A percentile compares a stretch with the other conserved stretches of the same genome.
Evolutionary conservation across 1,140 invertebrate species (phyloP).

Genomic region (Bathynomus jamesi): DNA sequence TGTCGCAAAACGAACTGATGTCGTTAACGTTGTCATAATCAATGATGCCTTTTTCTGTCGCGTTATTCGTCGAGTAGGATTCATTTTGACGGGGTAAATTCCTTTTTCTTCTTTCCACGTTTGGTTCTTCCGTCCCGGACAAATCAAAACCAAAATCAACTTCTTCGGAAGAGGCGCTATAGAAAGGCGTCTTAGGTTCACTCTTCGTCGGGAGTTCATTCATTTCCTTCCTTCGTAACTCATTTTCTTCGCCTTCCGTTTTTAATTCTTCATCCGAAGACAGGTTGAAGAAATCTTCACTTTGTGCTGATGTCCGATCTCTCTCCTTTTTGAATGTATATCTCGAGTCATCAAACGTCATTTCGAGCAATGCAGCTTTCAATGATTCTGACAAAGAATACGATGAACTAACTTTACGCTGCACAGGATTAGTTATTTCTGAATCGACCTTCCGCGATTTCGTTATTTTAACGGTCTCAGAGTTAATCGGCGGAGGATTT

Average conservation of each 20-base stretch:
- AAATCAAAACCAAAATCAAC: constrained; percentile 22
- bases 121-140: constrained; percentile 3
- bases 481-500: too few relatives aligned
- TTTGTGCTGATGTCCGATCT: not conserved
- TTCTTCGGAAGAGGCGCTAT: constrained; percentile 24
- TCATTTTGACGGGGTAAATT: too few relatives aligned
- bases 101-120: too few relatives aligned
- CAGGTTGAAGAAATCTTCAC: not conserved
- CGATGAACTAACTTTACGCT: too few relatives aligned
- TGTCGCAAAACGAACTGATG: too few relatives aligned
- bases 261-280: not conserved
- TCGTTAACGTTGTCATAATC: too few relatives aligned
- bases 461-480: too few relatives aligned
- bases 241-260: not conserved
- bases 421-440: too few relatives aligned
- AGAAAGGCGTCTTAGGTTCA: constrained; percentile 7
- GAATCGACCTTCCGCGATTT: too few relatives aligned
- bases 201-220: not conserved
- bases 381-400: not conserved
- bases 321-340: not conserved
- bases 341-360: not conserved
- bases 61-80: too few relatives aligned
- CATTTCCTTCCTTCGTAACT: not conserved
- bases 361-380: not conserved
- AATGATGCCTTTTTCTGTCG: too few relatives aligned